phyloP scores from a whole-genome alignment of 2,888 invertebrate species.

The Microctonus aethiopoides region DNA sequence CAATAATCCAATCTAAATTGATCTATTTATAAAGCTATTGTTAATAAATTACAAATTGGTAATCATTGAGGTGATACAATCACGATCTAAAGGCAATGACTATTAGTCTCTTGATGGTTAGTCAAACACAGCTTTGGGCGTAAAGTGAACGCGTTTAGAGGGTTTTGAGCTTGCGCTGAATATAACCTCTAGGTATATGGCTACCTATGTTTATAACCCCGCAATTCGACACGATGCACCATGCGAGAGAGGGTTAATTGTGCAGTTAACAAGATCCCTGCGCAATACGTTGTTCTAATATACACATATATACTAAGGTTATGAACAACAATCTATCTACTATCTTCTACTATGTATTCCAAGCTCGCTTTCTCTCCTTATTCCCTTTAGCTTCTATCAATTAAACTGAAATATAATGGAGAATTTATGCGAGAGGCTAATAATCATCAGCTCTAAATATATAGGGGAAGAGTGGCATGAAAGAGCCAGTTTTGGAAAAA shows the following conservation, averaged over 20 bases:
- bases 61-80: slow-evolving; percentile 63
- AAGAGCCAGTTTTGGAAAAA: too few relatives aligned
- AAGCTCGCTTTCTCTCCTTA: background rate
- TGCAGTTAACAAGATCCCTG: slow-evolving; percentile 62
- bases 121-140: slow-evolving; percentile 51
- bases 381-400: background rate
- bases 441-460: background rate
- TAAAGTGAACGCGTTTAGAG: slow-evolving; percentile 9
- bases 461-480: too few relatives aligned
- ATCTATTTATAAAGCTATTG: slow-evolving; percentile 47
- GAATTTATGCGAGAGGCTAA: background rate
- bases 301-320: background rate
- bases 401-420: slow-evolving; percentile 4
- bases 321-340: background rate
- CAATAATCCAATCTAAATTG: background rate
- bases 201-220: slow-evolving; percentile 57
- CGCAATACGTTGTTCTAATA: slow-evolving; percentile 14
- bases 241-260: slow-evolving; percentile 63
- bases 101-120: slow-evolving; percentile 64
- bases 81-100: slow-evolving; percentile 56
- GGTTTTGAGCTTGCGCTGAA: background rate
- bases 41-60: slow-evolving; percentile 66
- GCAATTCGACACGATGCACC: slow-evolving; percentile 63
- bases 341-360: too few relatives aligned
- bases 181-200: slow-evolving; percentile 35